Evolutionary conservation across 2,888 invertebrate genomes (phyloP), one percentile per base, ranked within the genome.

Genomic region (Adelphocoris suturalis): DNA sequence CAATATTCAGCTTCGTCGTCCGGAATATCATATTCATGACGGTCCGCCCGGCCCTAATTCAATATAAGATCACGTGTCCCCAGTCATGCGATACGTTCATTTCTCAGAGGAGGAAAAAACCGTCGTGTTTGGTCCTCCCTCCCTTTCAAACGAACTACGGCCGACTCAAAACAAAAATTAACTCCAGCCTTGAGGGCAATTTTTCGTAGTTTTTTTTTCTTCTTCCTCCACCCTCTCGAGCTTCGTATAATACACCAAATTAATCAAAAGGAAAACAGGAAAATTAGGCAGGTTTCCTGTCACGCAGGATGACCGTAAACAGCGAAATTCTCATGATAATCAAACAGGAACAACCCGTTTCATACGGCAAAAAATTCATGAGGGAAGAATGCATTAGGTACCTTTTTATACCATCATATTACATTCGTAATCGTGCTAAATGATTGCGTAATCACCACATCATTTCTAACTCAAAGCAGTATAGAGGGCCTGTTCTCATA

Each of bases 11-110:
- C 68, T 12, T 68, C 68, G 78, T 37, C 78, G 46, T 46, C 78
- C 37, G 46, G 78, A 80, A 37, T 37, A 37, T 80, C 78, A 37
- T 37, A 80, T 80, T 80, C 37, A 80, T 37, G 78, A 47, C 78
- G 37, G 46, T 19, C 16, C 28, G 16, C 5, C 46, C 37, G 78
- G 37, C 78, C 16, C 78, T 80, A 80, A 80, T 80, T 80, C 78
- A 47, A 80, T 80, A 80, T 80, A 80, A 80, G 47, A 47, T 80
- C 78, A 80, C 78, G 78, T 80, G 78, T 80, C 78, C 37, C 46
- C 46, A 37, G 78, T 68, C 68, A 68, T 68, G 27, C 68, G 68
- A 68, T 68, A 68, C 68, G 68, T 68, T 68, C 68, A 68, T 68
- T 68, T 68, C 68, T 68, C 68, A 68, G 68, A 68, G 68, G 23